Evolutionary conservation across 2,797 vertebrate species (phyloP).

Genomic region (Centroberyx gerrardi): DNA sequence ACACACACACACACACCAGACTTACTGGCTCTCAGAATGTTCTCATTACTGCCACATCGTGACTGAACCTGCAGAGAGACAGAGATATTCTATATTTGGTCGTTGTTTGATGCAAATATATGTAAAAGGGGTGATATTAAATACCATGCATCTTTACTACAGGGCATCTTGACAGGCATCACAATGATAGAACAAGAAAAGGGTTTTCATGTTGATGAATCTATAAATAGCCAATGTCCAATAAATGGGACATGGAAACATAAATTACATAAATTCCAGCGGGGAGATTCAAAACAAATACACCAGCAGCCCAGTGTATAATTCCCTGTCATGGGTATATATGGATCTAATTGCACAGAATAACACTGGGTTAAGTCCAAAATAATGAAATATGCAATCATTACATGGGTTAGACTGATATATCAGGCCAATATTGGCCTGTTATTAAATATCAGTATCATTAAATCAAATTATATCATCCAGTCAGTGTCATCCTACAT

Average conservation of each 20-base stretch:
- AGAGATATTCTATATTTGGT: constrained; percentile 58
- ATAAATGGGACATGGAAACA: constrained; percentile 22
- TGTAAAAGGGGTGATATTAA: constrained; percentile 1
- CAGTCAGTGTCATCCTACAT: too few relatives aligned
- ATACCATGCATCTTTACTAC: constrained; percentile 1
- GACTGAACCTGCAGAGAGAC: constrained; percentile 93
- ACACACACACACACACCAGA: constrained; percentile 49
- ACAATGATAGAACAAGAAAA: background rate
- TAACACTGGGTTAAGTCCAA: too few relatives aligned
- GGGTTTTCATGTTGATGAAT: constrained; percentile 10
- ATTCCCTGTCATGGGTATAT: background rate
- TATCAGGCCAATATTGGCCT: too few relatives aligned
- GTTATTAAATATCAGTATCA: too few relatives aligned
- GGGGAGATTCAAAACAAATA: constrained; percentile 9
- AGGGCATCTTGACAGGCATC: background rate
- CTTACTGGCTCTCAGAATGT: constrained; percentile 99
- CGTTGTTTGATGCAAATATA: constrained; percentile 33
- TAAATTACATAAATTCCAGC: constrained; percentile 2
- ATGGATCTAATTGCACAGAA: too few relatives aligned
- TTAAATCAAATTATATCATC: too few relatives aligned
- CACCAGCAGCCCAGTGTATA: constrained; percentile 1
- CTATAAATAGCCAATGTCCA: background rate
- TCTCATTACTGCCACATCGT: constrained; percentile 99
- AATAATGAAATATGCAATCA: too few relatives aligned
- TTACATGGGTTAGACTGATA: too few relatives aligned